Evolutionary conservation across 2,888 invertebrate genomes (phyloP).

Genomic region (Podotricha telesiphe): DNA sequence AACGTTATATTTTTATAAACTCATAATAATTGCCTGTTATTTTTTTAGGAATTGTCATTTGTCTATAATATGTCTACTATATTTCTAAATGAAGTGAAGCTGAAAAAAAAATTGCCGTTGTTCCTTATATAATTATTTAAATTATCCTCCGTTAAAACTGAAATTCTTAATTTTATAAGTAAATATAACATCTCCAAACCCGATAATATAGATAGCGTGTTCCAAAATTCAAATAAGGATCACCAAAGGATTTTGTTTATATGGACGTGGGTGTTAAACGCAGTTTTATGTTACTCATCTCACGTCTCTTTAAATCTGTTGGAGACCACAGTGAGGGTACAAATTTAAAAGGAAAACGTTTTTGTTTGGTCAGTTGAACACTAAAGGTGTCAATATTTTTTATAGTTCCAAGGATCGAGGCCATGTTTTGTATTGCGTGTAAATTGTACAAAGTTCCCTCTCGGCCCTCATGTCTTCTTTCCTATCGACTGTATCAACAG

Average conservation of each 20-base stretch:
- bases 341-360: conserved; percentile 39
- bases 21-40: too few relatives aligned
- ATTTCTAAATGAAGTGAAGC: too few relatives aligned
- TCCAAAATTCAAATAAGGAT: conserved; percentile 36
- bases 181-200: conserved; percentile 3
- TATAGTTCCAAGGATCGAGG: conserved; percentile 32
- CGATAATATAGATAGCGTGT: conserved; percentile 33
- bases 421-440: conserved; percentile 33
- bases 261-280: conserved; percentile 44
- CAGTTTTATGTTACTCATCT: conserved; percentile 43
- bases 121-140: too few relatives aligned
- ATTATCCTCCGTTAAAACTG: neutral
- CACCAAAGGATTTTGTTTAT: conserved; percentile 35
- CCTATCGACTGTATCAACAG: conserved; percentile 63
- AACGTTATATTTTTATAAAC: too few relatives aligned
- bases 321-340: conserved; percentile 42
- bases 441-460: conserved; percentile 26
- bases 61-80: too few relatives aligned
- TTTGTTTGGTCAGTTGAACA: conserved; percentile 40
- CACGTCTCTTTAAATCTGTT: conserved; percentile 44
- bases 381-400: conserved; percentile 37
- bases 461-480: conserved; percentile 29
- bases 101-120: too few relatives aligned
- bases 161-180: neutral
- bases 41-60: too few relatives aligned